Conservation (phyloP, 2,888 invertebrate genomes). For the Ashinkailepas kermadecensis region DNA sequence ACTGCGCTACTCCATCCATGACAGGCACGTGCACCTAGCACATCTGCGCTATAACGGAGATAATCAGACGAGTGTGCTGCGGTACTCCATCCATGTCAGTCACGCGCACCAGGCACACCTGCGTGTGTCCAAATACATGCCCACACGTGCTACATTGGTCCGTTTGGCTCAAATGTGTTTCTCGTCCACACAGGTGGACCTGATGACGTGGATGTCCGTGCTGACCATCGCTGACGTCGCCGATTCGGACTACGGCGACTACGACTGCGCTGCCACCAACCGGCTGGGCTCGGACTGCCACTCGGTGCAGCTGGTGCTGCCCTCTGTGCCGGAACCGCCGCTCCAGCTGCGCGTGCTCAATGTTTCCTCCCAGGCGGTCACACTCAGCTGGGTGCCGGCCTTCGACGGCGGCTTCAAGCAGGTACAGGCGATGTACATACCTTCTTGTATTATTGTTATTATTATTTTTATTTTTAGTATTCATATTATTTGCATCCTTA, state of each 20-base stretch:
- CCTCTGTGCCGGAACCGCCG: neutral
- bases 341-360: conserved; percentile 38
- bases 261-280: neutral
- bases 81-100: too few species aligned
- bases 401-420: conserved; percentile 46
- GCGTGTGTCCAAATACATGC: too few species aligned
- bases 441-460: too few species aligned
- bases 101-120: too few species aligned
- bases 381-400: conserved; percentile 44
- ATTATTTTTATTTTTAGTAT: too few species aligned
- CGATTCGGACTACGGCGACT: neutral
- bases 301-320: neutral
- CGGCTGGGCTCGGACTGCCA: neutral
- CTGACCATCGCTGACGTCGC: neutral
- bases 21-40: too few species aligned
- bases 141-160: too few species aligned
- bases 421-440: conserved; percentile 19
- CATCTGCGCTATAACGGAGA: too few species aligned
- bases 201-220: neutral
- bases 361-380: conserved; percentile 43
- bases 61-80: too few species aligned
- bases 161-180: too few species aligned
- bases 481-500: too few species aligned
- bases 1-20: too few species aligned
- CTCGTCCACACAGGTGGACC: neutral